A percentile compares a stretch with the other conserved stretches of the same genome.
Evolutionary conservation across 2,113 vertebrate genomes (phyloP).

Genomic region (Centrocercus urophasianus): DNA sequence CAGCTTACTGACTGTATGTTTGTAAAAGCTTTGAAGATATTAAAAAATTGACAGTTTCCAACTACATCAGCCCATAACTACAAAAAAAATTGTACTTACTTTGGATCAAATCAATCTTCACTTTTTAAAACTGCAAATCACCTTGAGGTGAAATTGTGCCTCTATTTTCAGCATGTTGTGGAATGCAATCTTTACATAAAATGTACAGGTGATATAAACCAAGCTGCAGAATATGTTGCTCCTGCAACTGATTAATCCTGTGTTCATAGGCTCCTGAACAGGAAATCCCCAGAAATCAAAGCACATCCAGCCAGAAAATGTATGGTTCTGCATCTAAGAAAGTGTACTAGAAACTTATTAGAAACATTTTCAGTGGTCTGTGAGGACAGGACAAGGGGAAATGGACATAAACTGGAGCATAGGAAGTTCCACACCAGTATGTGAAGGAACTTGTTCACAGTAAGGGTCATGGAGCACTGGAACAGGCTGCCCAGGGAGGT

Average conservation of each 20-base stretch:
- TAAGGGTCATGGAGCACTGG: too few relatives aligned
- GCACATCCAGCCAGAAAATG: not conserved
- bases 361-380: too few relatives aligned
- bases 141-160: not conserved
- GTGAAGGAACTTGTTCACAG: too few relatives aligned
- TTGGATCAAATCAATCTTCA: not conserved
- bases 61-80: not conserved
- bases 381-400: too few relatives aligned
- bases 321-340: not conserved
- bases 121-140: not conserved
- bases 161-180: fast-evolving
- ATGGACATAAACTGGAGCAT: too few relatives aligned
- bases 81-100: not conserved
- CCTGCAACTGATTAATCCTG: not conserved
- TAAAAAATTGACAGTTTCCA: not conserved
- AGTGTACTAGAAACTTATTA: fast-evolving
- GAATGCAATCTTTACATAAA: fast-evolving
- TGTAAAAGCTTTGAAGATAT: not conserved
- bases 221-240: fast-evolving
- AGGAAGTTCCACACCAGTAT: too few relatives aligned
- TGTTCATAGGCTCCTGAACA: not conserved
- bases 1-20: not conserved
- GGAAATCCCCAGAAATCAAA: not conserved
- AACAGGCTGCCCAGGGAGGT: too few relatives aligned
- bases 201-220: not conserved